Percentiles rank a stretch among this genome's conserved stretches.
Evolutionary conservation across 2,797 vertebrate species (phyloP).

Genomic region (Tokudaia muenninki): DNA sequence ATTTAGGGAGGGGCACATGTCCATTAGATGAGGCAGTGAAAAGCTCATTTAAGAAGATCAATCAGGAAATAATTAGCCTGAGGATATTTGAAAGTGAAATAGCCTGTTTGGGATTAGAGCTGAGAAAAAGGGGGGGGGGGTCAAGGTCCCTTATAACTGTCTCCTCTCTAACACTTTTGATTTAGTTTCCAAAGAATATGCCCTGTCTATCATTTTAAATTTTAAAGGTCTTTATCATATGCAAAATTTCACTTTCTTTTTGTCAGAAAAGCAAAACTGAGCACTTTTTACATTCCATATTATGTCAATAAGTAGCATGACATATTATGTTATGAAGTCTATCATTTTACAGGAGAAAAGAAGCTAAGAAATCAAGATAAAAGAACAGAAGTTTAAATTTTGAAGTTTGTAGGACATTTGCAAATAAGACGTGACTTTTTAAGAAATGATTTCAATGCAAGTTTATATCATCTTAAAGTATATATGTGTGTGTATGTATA

Average conservation of each 20-base stretch:
- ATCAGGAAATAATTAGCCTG: slow-evolving; percentile 80
- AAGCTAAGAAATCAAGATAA: slow-evolving; percentile 36
- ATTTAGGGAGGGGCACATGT: slow-evolving; percentile 49
- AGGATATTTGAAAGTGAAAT: slow-evolving; percentile 75
- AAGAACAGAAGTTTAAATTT: slow-evolving; percentile 37
- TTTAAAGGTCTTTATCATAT: slow-evolving; percentile 1
- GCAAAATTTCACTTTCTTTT: slow-evolving; percentile 21
- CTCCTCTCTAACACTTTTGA: background rate
- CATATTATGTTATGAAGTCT: slow-evolving; percentile 8
- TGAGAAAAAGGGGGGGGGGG: slow-evolving; percentile 12
- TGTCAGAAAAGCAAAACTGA: background rate
- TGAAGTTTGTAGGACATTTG: slow-evolving; percentile 37
- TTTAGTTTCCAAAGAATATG: background rate
- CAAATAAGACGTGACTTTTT: slow-evolving; percentile 38
- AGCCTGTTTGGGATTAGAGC: slow-evolving; percentile 61
- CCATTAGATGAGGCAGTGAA: slow-evolving; percentile 52
- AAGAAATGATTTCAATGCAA: slow-evolving; percentile 5
- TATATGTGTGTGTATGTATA: too few species aligned
- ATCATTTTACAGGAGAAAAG: background rate
- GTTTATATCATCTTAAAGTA: background rate
- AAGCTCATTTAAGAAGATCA: slow-evolving; percentile 78
- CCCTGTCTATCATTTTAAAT: background rate
- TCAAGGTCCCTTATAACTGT: slow-evolving; percentile 40
- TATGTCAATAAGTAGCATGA: slow-evolving; percentile 39
- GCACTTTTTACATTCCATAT: background rate